These are phyloP conservation scores for Megaceryle torquata DNA, from an alignment of 2,113 vertebrate species.

Conservation along the genomic window DNA sequence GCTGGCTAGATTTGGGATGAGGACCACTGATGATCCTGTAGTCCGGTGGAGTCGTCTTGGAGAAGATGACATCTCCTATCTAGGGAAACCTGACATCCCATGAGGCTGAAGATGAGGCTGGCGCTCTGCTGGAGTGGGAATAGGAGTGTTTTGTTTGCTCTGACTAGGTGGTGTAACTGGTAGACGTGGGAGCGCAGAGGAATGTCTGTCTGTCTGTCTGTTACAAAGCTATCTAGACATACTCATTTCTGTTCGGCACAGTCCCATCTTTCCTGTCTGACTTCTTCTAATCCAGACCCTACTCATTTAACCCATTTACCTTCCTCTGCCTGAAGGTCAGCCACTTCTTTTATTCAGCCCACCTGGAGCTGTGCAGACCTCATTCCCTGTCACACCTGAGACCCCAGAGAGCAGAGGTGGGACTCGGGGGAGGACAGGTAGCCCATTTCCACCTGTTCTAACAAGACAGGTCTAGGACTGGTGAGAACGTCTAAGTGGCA, in stretches of 20 bases:
- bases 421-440: not conserved
- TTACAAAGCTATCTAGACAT: not conserved
- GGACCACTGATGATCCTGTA: not conserved
- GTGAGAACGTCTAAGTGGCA: not conserved
- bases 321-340: not conserved
- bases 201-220: not conserved
- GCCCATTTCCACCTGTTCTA: not conserved
- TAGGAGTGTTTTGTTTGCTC: not conserved
- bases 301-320: not conserved
- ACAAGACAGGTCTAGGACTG: not conserved
- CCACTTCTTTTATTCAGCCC: not conserved
- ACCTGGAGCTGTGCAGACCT: not conserved
- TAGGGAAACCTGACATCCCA: not conserved
- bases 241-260: not conserved
- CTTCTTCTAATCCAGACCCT: not conserved
- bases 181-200: rapidly evolving
- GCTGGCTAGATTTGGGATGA: not conserved
- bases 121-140: not conserved
- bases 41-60: not conserved
- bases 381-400: not conserved
- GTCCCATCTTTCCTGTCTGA: not conserved
- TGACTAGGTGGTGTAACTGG: not conserved
- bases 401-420: not conserved
- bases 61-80: not conserved
- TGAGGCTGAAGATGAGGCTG: not conserved